These are phyloP conservation scores for Aphyosemion australe DNA, from an alignment of 2,113 vertebrate species.

Conservation along the genomic window DNA sequence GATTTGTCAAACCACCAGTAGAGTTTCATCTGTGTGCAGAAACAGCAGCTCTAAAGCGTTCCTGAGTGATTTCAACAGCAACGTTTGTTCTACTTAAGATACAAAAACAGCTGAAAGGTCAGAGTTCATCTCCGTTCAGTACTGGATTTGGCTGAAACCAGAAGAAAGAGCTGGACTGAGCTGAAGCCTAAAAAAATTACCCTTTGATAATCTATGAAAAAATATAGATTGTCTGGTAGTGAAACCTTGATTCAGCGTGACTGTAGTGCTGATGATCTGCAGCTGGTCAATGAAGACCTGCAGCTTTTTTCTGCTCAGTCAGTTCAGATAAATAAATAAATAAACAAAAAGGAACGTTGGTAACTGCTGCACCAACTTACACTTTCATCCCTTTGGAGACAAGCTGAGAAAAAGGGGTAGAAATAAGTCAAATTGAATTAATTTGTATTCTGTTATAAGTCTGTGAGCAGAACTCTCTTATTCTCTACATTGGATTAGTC, in stretches of 20 bases:
- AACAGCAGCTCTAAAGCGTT: background rate
- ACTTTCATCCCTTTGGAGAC: background rate
- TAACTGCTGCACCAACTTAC: background rate
- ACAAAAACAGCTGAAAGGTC: background rate
- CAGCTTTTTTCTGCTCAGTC: background rate
- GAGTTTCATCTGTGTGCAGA: background rate
- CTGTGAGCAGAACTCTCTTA: conserved; percentile 12
- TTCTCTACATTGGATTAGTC: conserved; percentile 25
- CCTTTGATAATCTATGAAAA: too few species aligned
- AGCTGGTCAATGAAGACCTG: background rate
- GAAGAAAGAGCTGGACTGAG: background rate
- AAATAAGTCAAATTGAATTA: background rate
- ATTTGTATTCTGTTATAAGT: conserved; percentile 2
- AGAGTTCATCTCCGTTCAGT: background rate
- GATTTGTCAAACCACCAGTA: background rate
- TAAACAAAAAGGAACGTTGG: too few species aligned
- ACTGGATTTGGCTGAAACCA: too few species aligned
- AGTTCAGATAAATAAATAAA: background rate
- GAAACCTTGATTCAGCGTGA: background rate
- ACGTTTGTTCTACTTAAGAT: background rate
- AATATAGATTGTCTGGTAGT: too few species aligned
- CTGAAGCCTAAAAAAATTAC: too few species aligned
- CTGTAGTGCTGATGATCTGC: background rate
- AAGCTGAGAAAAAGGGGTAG: background rate
- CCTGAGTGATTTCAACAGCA: background rate